These are phyloP conservation scores for Cettia cetti DNA, from an alignment of 2,113 vertebrate genomes.

Conservation along the genomic window DNA sequence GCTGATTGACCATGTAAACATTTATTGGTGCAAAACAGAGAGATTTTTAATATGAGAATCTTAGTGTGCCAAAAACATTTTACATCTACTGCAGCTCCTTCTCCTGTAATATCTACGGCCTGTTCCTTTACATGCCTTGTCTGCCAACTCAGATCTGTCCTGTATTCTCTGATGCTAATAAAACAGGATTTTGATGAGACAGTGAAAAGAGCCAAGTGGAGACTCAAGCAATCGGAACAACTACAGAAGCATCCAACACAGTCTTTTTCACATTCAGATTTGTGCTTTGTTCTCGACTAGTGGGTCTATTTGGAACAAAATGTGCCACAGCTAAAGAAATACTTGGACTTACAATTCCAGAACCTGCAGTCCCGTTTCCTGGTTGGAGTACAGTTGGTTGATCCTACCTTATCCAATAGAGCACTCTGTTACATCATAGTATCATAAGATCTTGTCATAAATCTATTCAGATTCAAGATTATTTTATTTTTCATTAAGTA, in stretches of 20 bases:
- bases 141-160: background rate
- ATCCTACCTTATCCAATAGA: background rate
- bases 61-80: background rate
- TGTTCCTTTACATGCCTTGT: background rate
- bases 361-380: background rate
- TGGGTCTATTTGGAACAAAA: background rate
- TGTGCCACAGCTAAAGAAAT: background rate
- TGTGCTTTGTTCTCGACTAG: background rate
- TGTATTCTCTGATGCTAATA: background rate
- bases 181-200: background rate
- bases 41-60: background rate
- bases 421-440: accelerated
- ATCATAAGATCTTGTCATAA: background rate
- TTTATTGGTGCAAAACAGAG: background rate
- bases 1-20: background rate
- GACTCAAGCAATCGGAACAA: background rate
- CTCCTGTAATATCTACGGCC: background rate
- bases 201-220: background rate
- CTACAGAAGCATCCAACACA: background rate
- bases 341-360: background rate
- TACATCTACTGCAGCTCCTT: background rate
- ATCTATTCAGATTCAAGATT: background rate
- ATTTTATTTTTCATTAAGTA: background rate
- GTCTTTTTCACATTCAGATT: background rate
- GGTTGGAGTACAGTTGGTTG: background rate